Evolutionary conservation across 2,113 vertebrate species (phyloP).

Genomic region (Setophaga coronata): DNA sequence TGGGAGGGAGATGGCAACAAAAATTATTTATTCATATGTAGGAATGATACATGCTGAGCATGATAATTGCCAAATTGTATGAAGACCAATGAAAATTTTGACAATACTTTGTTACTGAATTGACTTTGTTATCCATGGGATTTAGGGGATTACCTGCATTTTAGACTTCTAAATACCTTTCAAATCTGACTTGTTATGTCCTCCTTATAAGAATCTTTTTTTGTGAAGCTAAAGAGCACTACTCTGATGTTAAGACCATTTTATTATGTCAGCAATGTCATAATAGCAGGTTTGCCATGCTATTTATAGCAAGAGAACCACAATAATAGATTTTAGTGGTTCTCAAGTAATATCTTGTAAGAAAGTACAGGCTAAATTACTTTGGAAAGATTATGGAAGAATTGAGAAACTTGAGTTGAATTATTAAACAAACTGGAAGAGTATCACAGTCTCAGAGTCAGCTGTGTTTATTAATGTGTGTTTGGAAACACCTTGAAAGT

Average conservation of each 20-base stretch:
- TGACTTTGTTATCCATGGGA: neutral
- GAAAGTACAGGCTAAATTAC: neutral
- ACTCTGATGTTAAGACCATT: neutral
- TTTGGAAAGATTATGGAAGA: neutral
- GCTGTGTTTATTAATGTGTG: neutral
- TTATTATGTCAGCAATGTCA: neutral
- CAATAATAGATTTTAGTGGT: neutral
- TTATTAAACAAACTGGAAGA: neutral
- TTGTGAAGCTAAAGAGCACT: neutral
- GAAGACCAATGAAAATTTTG: neutral
- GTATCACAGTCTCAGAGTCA: neutral
- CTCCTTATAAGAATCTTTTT: neutral
- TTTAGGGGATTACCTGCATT: neutral
- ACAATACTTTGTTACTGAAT: neutral
- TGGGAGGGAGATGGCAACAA: neutral
- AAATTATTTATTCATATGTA: neutral
- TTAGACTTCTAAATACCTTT: neutral
- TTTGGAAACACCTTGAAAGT: neutral
- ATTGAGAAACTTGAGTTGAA: neutral
- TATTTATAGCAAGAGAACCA: neutral
- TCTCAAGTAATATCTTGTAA: neutral
- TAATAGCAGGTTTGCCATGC: neutral
- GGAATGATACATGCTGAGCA: neutral
- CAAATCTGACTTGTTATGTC: neutral
- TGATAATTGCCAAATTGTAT: neutral